These are phyloP conservation scores for Dallia pectoralis DNA, from an alignment of 2,797 vertebrate genomes.

Conservation along the genomic window DNA sequence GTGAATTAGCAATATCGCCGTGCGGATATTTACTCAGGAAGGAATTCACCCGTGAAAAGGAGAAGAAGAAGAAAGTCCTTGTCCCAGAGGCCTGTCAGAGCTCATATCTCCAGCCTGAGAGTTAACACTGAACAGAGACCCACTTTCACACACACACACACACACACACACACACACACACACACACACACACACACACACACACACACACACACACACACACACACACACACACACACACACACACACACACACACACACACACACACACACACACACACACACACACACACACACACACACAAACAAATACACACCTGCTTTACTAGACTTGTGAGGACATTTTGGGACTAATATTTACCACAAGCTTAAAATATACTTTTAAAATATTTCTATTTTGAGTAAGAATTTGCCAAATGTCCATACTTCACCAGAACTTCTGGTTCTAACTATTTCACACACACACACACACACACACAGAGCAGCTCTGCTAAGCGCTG, in stretches of 20 bases:
- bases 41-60: background rate
- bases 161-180: constrained; percentile 18
- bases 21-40: too few species aligned
- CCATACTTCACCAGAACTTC: too few species aligned
- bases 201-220: constrained; percentile 17
- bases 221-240: constrained; percentile 66
- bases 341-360: too few species aligned
- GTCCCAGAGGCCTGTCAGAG: constrained; percentile 44
- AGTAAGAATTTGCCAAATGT: too few species aligned
- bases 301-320: constrained; percentile 8
- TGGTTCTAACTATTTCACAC: background rate
- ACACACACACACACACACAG: constrained; percentile 7
- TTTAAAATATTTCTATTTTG: too few species aligned
- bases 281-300: constrained; percentile 37
- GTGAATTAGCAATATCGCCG: too few species aligned
- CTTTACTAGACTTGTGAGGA: too few species aligned
- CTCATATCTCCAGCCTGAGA: constrained; percentile 63
- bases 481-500: constrained; percentile 32
- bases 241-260: constrained; percentile 19
- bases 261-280: constrained; percentile 61
- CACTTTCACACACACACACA: constrained; percentile 51
- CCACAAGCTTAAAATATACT: too few species aligned
- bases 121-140: constrained; percentile 71
- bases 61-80: background rate
- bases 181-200: constrained; percentile 27